A percentile compares a stretch with the other conserved stretches of the same genome.
phyloP scores from a whole-genome alignment of 2,888 invertebrate species.

The Netelia melanura region DNA sequence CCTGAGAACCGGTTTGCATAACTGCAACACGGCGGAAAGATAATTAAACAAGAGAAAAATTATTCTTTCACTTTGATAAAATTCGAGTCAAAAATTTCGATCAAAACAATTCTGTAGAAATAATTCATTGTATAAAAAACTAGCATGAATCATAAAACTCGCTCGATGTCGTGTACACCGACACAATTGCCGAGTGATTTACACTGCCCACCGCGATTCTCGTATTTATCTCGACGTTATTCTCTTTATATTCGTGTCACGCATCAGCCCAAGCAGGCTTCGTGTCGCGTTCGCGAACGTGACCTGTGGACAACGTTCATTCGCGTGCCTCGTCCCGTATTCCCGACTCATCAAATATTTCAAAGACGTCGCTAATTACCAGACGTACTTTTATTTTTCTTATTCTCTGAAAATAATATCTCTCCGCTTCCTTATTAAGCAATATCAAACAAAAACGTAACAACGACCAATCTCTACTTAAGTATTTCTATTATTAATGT shows the following conservation, averaged over 20 bases:
- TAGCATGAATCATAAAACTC: slow-evolving; percentile 13
- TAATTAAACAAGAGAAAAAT: not conserved
- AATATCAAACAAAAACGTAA: not conserved
- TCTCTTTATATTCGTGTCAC: slow-evolving; percentile 27
- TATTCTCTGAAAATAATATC: not conserved
- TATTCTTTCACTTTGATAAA: not conserved
- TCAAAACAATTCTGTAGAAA: too few species aligned
- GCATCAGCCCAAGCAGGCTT: slow-evolving; percentile 4
- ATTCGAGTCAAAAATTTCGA: not conserved
- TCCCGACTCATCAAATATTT: slow-evolving; percentile 1
- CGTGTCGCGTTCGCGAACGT: slow-evolving; percentile 23
- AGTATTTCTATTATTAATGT: not conserved
- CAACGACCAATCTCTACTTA: not conserved
- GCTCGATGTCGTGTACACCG: slow-evolving; percentile 40
- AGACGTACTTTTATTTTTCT: slow-evolving; percentile 3
- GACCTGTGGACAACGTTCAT: not conserved
- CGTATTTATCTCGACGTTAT: slow-evolving; percentile 23
- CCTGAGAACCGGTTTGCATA: slow-evolving; percentile 74
- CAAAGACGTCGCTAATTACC: not conserved
- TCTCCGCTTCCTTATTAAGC: not conserved
- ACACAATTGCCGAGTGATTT: slow-evolving; percentile 36
- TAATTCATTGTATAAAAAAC: not conserved
- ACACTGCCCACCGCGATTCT: slow-evolving; percentile 41
- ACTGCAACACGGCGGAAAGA: slow-evolving; percentile 70
- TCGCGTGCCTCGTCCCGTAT: not conserved